Evolutionary conservation across 2,113 vertebrate genomes (phyloP), one percentile per base, ranked within the genome.

Genomic region (Zingel zingel): DNA sequence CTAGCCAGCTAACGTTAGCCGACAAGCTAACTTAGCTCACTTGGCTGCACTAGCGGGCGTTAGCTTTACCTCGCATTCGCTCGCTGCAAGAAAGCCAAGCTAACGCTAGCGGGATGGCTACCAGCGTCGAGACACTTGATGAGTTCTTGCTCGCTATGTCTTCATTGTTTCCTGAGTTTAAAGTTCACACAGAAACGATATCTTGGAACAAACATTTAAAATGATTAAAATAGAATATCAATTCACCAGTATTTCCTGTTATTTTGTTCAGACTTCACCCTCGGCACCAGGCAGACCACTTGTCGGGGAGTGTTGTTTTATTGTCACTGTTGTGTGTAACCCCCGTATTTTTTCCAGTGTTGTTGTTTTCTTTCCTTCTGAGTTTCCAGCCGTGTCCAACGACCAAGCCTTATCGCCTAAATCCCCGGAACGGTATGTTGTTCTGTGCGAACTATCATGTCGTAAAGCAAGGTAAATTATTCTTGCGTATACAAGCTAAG

Each of bases 271-370:
- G 89, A 85, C 85, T 86, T 89, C 81, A 87, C 87, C 83, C 84
- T 83, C 69, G 78, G 82, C 81, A 89, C 73, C 87, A 86, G 86
- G 87, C 91, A 71, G 89, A 89, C 90, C 93, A 94, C 93, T 95
- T 93, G 92, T 94, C 92, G 79, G 85, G 73, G 91, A 92, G 91
- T 92, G 92, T 91, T 94, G 91, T 94, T 95, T 95, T 96, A 95
- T 96, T 95, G 95, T 94, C 97, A 97, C 89, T 92, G 91, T 91
- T 94, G 93, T 93, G 88, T 90, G 88, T 89, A 83, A 91, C 85
- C 90, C 91, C 85, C 89, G 90, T 90, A 79, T 91, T 83, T 89
- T 90, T 78, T 82, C 87, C 91, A 91, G 87, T 94, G 86, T 89
- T 93, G 86, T 94, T 94, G 91, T 92, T 93, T 94, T 93, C 89